phyloP scores from a whole-genome alignment of 2,113 vertebrate species.

The Solenodon paradoxus region DNA sequence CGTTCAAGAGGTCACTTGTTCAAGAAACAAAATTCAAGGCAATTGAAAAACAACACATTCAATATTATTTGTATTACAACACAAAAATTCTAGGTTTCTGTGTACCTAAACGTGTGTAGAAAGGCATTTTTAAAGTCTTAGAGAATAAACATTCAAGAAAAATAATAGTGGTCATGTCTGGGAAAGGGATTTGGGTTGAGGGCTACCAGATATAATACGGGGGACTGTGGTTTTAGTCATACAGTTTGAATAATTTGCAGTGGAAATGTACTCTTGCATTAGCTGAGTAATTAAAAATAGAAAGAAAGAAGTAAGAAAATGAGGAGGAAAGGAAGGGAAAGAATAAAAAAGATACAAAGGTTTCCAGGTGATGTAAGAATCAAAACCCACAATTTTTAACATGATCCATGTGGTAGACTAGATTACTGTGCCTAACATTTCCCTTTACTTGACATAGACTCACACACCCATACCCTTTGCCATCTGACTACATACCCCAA shows the following conservation, averaged over 20 bases:
- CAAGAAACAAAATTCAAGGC: not conserved
- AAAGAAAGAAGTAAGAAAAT: not conserved
- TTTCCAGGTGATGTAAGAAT: not conserved
- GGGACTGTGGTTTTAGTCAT: not conserved
- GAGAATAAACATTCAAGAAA: not conserved
- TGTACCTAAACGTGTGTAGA: not conserved
- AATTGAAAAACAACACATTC: not conserved
- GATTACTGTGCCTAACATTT: not conserved
- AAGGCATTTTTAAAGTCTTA: not conserved
- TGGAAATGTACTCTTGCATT: not conserved
- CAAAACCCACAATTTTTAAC: not conserved
- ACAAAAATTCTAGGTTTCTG: not conserved
- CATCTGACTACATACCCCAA: not conserved
- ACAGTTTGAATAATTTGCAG: not conserved
- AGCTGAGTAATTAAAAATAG: not conserved
- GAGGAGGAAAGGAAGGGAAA: not conserved
- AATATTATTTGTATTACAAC: not conserved
- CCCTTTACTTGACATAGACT: not conserved
- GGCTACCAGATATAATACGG: not conserved
- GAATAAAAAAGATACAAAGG: not conserved
- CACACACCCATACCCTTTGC: not conserved
- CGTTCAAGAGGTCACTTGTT: conserved; percentile 10
- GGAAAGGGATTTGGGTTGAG: not conserved
- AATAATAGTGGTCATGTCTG: not conserved
- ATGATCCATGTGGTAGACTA: not conserved